Conservation (phyloP, 2,888 invertebrate genomes). For the Acrocyrtus sp. region DNA sequence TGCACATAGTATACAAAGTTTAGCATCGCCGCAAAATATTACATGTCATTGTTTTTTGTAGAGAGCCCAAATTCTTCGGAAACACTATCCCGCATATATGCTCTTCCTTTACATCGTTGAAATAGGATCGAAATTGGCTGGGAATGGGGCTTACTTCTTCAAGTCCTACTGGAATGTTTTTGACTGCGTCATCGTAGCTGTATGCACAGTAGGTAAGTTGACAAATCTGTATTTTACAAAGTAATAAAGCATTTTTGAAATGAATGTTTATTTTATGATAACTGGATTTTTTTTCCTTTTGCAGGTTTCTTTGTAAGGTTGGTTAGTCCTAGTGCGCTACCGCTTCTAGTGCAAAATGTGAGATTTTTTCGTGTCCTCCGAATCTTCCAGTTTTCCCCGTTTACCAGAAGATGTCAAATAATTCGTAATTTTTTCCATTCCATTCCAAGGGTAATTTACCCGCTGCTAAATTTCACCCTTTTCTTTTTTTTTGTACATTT, state of each 20-base stretch:
- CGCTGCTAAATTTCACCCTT: not conserved
- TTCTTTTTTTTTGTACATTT: constrained; percentile 9
- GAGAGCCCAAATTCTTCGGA: constrained; percentile 31
- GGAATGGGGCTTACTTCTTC: constrained; percentile 35
- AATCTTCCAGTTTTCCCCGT: constrained; percentile 31
- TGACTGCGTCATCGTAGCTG: constrained; percentile 12
- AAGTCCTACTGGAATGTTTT: constrained; percentile 35
- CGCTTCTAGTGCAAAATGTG: constrained; percentile 15
- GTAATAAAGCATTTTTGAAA: not conserved
- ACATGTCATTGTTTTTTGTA: constrained; percentile 4
- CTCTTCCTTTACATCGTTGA: constrained; percentile 29
- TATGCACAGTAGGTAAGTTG: constrained; percentile 7
- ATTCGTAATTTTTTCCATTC: not conserved
- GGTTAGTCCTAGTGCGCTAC: not conserved
- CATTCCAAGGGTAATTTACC: not conserved
- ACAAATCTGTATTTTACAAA: not conserved
- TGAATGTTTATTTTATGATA: not conserved
- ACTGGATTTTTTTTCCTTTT: not conserved
- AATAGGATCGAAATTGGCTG: constrained; percentile 13
- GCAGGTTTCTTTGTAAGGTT: constrained; percentile 18
- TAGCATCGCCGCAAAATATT: too few species aligned
- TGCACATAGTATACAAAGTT: too few species aligned
- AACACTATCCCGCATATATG: constrained; percentile 43
- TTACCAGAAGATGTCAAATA: not conserved
- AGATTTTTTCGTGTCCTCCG: constrained; percentile 35